A percentile compares a stretch with the other conserved stretches of the same genome.
These are phyloP conservation scores for Crotalus tigris DNA, from an alignment of 2,113 vertebrate species.

Conservation along the genomic window DNA sequence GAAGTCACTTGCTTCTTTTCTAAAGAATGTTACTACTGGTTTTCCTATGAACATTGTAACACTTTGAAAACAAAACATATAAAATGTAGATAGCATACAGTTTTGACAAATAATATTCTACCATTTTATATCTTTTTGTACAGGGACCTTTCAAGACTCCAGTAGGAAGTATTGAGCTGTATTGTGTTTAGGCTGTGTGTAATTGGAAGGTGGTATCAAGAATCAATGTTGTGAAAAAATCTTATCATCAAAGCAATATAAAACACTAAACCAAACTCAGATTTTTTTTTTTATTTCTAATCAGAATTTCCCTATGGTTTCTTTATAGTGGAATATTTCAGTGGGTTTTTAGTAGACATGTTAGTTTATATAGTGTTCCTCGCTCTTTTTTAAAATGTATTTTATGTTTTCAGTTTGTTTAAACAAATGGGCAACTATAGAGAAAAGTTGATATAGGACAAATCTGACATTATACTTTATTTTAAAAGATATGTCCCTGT, in stretches of 20 bases:
- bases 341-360: not conserved
- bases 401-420: not conserved
- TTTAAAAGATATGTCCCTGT: not conserved
- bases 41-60: fast-evolving
- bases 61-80: not conserved
- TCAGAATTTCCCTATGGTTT: not conserved
- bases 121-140: not conserved
- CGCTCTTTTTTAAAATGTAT: not conserved
- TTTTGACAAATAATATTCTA: not conserved
- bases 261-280: not conserved
- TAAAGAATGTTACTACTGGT: not conserved
- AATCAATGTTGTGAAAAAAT: not conserved
- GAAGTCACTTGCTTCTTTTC: not conserved
- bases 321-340: not conserved
- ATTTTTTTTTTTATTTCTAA: not conserved
- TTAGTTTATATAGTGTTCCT: not conserved
- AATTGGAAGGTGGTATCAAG: not conserved
- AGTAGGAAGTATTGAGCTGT: not conserved
- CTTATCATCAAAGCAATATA: not conserved
- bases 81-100: fast-evolving
- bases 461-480: not conserved
- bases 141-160: not conserved
- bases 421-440: not conserved
- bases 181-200: not conserved
- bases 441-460: not conserved